Base-by-base conservation (phyloP, 2,888 invertebrate genomes). In the Drosophila stalkeri region DNA sequence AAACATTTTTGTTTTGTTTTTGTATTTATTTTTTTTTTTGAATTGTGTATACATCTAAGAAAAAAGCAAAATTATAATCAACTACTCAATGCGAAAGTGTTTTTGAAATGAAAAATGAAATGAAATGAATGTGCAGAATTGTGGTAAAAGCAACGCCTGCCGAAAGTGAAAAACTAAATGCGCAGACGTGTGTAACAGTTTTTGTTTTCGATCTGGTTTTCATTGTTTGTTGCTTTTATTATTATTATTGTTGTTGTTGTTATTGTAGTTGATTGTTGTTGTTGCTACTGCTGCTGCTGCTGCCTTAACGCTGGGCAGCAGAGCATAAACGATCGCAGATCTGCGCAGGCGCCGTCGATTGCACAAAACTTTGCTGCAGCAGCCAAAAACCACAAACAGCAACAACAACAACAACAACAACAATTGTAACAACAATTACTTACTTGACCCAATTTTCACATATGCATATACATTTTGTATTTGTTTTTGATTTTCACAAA, bases 131-230 rank as follows among this genome's bases (percentile, higher is more conserved):
- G 64, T 64, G 63, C 49, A 57, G 41, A 57, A 65, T 37, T 56
- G 60, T 72, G 63, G 67, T 55, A 59, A 82, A 80, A 80, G 70
- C 79, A 66, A 43, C 55, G 75, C 66, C 61, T 72, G 72, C 69
- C 73, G 80, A 85, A 87, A 85, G 86, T 87, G 87, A 84, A 89
- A 83, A 81, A 84, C 79, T 78, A 69, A 88, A 86, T 86, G 72
- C 72, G 77, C 73, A 77, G 74, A 86, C 80, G 83, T 89, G 87
- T 87, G 75, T 72, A 87, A 89, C 84, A 84, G 75, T 84, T 82
- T 71, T 79, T 64, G 67, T 70, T 75, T 83, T 77, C 79, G 75
- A 76, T 89, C 74, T 89, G 75, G 76, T 72, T 76, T 70, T 47
- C 57, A 51, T 23, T 60, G 76, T 12, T 69, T 65, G 60, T 16